Evolutionary conservation across 2,797 vertebrate species (phyloP).

Genomic region (Huso huso): DNA sequence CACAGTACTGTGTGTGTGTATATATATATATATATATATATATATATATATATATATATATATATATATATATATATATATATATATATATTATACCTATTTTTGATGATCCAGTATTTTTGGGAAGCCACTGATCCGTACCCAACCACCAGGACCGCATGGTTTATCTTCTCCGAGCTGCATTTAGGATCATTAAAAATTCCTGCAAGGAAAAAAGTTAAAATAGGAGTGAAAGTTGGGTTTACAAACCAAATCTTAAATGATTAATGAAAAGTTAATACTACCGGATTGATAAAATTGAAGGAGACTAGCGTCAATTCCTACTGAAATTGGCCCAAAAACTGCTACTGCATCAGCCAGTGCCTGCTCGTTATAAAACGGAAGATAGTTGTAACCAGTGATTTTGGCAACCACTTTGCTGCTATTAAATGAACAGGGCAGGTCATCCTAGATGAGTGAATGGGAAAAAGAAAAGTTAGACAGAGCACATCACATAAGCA

Average conservation of each 20-base stretch:
- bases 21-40: too few relatives aligned
- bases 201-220: conserved; percentile 5
- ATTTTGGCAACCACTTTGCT: conserved; percentile 2
- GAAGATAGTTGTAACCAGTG: conserved; percentile 6
- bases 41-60: too few relatives aligned
- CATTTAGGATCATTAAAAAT: conserved; percentile 13
- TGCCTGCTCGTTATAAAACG: conserved; percentile 5
- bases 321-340: conserved; percentile 6
- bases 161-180: conserved; percentile 4
- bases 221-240: neutral
- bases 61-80: too few relatives aligned
- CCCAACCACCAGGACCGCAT: conserved; percentile 10
- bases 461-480: too few relatives aligned
- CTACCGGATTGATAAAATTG: conserved; percentile 12
- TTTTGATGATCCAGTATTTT: conserved; percentile 19
- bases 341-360: conserved; percentile 1
- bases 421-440: neutral
- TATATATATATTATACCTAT: neutral
- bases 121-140: neutral
- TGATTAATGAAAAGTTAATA: neutral
- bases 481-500: too few relatives aligned
- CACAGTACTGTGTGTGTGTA: too few relatives aligned
- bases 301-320: conserved; percentile 3
- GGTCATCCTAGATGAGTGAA: too few relatives aligned
- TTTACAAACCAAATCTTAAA: too few relatives aligned